Percentiles rank a stretch among this genome's conserved stretches.
These are phyloP conservation scores for Seriola dumerili DNA, from an alignment of 2,113 vertebrate genomes.

Conservation along the genomic window DNA sequence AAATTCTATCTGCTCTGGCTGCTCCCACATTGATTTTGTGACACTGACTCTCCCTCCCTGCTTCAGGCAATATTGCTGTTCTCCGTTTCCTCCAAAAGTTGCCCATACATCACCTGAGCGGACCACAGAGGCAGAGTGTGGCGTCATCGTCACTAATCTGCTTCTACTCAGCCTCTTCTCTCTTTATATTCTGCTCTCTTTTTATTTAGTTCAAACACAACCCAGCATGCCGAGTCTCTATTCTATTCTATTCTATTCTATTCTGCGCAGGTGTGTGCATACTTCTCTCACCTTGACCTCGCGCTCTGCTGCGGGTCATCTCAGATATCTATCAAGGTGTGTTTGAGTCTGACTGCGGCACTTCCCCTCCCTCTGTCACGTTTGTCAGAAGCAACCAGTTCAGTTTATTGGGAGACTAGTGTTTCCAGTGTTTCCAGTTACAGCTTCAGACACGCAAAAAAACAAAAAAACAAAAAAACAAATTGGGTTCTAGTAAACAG, in stretches of 20 bases:
- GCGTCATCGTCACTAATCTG: neutral
- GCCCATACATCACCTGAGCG: constrained; percentile 54
- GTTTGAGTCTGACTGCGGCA: constrained; percentile 56
- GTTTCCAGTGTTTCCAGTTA: constrained; percentile 42
- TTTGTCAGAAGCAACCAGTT: constrained; percentile 70
- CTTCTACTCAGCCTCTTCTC: neutral
- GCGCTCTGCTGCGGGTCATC: constrained; percentile 44
- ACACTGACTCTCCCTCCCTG: constrained; percentile 55
- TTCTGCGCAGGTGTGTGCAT: constrained; percentile 18
- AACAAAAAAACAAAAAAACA: neutral
- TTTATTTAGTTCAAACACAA: neutral
- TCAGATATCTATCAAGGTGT: constrained; percentile 81
- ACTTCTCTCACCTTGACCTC: constrained; percentile 77
- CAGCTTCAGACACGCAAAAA: constrained; percentile 2
- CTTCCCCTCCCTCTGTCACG: constrained; percentile 73
- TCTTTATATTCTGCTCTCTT: neutral
- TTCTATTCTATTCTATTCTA: constrained; percentile 14
- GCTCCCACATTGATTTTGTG: constrained; percentile 65
- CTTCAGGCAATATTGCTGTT: constrained; percentile 58
- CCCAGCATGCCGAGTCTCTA: neutral
- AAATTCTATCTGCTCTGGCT: constrained; percentile 23
- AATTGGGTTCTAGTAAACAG: neutral
- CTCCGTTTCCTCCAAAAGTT: constrained; percentile 56
- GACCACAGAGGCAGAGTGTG: constrained; percentile 22
- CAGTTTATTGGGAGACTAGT: constrained; percentile 16